These are phyloP conservation scores for Ephydatia muelleri DNA, from an alignment of 37 sponge, comb jelly and placozoan genomes.

Conservation along the genomic window DNA sequence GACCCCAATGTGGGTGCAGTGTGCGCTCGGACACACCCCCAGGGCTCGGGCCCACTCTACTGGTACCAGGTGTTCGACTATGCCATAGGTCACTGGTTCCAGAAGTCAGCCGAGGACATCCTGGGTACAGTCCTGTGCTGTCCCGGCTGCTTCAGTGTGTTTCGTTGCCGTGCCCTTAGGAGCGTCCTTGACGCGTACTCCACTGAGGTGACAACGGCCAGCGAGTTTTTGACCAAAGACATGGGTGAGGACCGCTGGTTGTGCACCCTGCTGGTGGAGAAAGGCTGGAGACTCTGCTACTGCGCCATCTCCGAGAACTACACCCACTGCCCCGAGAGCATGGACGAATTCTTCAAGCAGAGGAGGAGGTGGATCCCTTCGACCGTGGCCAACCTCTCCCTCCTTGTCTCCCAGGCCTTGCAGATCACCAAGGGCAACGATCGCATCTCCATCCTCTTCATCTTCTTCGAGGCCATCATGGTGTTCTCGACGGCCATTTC, in stretches of 20 bases:
- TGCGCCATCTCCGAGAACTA: slow-evolving; percentile 78
- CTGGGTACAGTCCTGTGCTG: slow-evolving; percentile 90
- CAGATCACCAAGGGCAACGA: slow-evolving; percentile 62
- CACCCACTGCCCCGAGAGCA: slow-evolving; percentile 80
- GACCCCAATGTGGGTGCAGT: slow-evolving; percentile 83
- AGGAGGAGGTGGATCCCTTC: slow-evolving; percentile 89
- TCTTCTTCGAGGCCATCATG: slow-evolving; percentile 76
- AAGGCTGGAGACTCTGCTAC: slow-evolving; percentile 85
- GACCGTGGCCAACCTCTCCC: slow-evolving; percentile 81
- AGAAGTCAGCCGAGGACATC: slow-evolving; percentile 83
- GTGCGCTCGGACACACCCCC: slow-evolving; percentile 86
- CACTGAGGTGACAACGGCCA: slow-evolving; percentile 56
- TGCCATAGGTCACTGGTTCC: slow-evolving; percentile 89
- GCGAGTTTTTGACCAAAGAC: slow-evolving; percentile 88
- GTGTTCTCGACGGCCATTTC: slow-evolving; percentile 76
- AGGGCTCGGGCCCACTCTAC: slow-evolving; percentile 77
- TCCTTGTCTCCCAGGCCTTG: slow-evolving; percentile 41
- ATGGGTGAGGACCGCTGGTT: slow-evolving; percentile 98
- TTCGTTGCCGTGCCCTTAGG: slow-evolving; percentile 74
- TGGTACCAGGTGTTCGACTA: slow-evolving; percentile 95
- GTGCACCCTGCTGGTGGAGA: slow-evolving; percentile 87
- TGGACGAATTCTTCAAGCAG: slow-evolving; percentile 91
- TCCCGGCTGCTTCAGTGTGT: slow-evolving; percentile 90
- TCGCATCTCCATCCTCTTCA: slow-evolving; percentile 67
- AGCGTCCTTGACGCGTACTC: slow-evolving; percentile 69